phyloP scores from a whole-genome alignment of 2,888 invertebrate genomes.

The Lepidocyrtoides sp. region DNA sequence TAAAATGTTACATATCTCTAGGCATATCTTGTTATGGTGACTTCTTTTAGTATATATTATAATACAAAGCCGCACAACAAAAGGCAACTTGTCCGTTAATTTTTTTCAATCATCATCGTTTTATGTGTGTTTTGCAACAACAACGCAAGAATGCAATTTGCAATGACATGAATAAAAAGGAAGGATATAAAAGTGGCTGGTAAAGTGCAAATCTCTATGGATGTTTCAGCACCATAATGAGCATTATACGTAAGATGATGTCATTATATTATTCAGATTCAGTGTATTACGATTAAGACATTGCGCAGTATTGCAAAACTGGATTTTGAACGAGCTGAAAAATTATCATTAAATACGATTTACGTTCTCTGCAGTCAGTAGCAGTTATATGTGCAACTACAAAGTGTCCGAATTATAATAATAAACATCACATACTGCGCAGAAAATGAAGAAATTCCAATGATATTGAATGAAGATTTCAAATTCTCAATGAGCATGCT shows the following conservation, averaged over 20 bases:
- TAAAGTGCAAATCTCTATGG: background rate
- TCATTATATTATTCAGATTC: background rate
- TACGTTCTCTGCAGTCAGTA: background rate
- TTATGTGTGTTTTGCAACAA: background rate
- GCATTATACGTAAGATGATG: slow-evolving; percentile 27
- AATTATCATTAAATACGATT: background rate
- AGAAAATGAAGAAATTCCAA: no score
- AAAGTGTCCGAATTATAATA: no score
- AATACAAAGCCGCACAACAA: background rate
- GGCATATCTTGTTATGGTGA: background rate
- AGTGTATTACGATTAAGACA: no score
- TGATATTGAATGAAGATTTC: no score
- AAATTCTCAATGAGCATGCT: no score
- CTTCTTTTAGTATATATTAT: background rate
- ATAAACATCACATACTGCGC: no score
- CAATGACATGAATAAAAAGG: slow-evolving; percentile 11
- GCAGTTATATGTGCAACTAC: background rate
- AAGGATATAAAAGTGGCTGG: background rate
- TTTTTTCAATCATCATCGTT: background rate
- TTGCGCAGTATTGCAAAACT: background rate
- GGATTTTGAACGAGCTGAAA: background rate
- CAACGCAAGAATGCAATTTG: background rate
- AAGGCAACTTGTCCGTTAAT: slow-evolving; percentile 10
- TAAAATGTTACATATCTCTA: no score
- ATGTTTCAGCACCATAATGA: background rate